These are phyloP conservation scores for Netelia melanura DNA, from an alignment of 2,888 invertebrate species.

Conservation along the genomic window DNA sequence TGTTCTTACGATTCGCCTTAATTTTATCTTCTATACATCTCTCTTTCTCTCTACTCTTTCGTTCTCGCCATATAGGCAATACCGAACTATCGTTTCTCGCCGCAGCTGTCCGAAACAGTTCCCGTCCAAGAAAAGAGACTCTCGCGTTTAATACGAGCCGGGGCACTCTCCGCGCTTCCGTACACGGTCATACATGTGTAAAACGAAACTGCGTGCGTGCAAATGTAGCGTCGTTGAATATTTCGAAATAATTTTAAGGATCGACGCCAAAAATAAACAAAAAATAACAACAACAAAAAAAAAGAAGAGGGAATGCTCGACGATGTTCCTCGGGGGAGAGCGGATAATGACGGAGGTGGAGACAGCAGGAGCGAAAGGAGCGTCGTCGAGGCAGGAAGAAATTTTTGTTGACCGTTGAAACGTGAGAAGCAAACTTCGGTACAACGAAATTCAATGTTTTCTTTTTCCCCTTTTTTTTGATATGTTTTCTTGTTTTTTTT, in stretches of 20 bases:
- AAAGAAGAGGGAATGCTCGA: slow-evolving; percentile 6
- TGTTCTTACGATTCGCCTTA: slow-evolving; percentile 9
- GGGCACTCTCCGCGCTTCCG: neutral
- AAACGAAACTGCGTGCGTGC: neutral
- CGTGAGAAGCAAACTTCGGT: neutral
- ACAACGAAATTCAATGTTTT: neutral
- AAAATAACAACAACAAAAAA: neutral
- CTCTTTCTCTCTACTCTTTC: too few relatives aligned
- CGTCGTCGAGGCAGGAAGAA: neutral
- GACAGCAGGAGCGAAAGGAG: neutral
- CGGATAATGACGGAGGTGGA: neutral
- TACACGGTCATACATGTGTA: slow-evolving; percentile 6
- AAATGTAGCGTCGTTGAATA: slow-evolving; percentile 20
- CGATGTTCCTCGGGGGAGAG: slow-evolving; percentile 26
- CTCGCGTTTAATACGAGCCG: slow-evolving; percentile 28
- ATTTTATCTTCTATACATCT: slow-evolving; percentile 45
- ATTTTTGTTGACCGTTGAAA: slow-evolving; percentile 1
- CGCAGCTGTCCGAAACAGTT: slow-evolving; percentile 42
- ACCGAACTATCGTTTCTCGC: slow-evolving; percentile 8
- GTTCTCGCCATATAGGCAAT: neutral
- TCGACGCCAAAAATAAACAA: neutral
- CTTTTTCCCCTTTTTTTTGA: neutral
- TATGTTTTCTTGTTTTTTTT: neutral
- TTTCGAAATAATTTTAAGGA: slow-evolving; percentile 44
- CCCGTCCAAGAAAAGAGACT: neutral